These are phyloP conservation scores for Jacana jacana DNA, from an alignment of 2,113 vertebrate species.

Conservation along the genomic window DNA sequence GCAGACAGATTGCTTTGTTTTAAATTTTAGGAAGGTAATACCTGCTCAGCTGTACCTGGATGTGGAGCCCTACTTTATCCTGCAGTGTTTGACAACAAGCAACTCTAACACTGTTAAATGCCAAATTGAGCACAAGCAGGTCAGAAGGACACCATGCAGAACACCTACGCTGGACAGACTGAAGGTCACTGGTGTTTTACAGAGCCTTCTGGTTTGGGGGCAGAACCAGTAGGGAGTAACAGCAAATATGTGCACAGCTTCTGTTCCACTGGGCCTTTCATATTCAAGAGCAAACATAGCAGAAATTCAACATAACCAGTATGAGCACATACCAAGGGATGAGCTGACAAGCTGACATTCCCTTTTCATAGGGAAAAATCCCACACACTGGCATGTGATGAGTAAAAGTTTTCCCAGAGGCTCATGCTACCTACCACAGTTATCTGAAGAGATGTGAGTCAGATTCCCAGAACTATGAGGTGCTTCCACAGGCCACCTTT, in stretches of 20 bases:
- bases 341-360: conserved; percentile 11
- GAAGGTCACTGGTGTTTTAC: not conserved
- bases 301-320: not conserved
- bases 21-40: not conserved
- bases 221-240: not conserved
- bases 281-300: not conserved
- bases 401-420: not conserved
- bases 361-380: not conserved
- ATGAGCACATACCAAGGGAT: conserved; percentile 2
- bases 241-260: not conserved
- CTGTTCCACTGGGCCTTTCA: not conserved
- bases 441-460: not conserved
- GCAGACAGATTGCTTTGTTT: not conserved
- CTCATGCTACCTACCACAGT: not conserved
- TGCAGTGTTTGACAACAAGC: not conserved
- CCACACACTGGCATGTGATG: not conserved
- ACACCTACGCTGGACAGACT: not conserved
- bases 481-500: not conserved
- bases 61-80: not conserved
- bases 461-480: not conserved
- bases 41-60: not conserved
- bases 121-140: not conserved
- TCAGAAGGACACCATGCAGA: not conserved
- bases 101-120: not conserved
- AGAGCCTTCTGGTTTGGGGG: not conserved